Conservation (phyloP, 2,113 vertebrate genomes). For the Micronycteris hirsuta region DNA sequence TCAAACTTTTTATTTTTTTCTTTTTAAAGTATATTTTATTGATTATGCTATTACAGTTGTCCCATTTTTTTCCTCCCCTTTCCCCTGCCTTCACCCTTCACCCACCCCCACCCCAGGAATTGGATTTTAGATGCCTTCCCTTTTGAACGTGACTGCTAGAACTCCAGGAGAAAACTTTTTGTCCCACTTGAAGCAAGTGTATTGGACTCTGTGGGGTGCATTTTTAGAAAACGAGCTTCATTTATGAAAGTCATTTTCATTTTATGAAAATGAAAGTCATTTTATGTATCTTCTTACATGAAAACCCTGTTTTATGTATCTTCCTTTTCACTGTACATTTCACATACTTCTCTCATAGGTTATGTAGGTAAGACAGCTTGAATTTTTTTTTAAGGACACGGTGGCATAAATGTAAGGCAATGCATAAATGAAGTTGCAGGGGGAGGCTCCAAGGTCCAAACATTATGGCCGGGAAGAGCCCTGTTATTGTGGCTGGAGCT, state of each 20-base stretch:
- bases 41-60: no score
- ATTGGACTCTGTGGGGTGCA: not conserved
- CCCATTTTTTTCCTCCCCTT: no score
- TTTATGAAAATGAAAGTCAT: no score
- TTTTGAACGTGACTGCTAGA: not conserved
- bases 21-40: no score
- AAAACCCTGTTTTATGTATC: no score
- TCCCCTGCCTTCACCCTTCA: no score
- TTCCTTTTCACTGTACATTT: conserved; percentile 48
- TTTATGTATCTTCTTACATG: no score
- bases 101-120: not conserved
- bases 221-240: not conserved
- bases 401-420: not conserved
- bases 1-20: no score
- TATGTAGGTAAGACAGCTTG: not conserved
- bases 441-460: not conserved
- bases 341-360: not conserved
- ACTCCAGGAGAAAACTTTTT: not conserved
- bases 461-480: not conserved
- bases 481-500: not conserved
- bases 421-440: not conserved
- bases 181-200: not conserved
- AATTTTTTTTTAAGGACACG: not conserved
- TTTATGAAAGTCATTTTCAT: no score
- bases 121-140: not conserved